Evolutionary conservation across 2,113 vertebrate genomes (phyloP), one percentile per base, ranked within the genome.

Genomic region (Megaptera novaeangliae): DNA sequence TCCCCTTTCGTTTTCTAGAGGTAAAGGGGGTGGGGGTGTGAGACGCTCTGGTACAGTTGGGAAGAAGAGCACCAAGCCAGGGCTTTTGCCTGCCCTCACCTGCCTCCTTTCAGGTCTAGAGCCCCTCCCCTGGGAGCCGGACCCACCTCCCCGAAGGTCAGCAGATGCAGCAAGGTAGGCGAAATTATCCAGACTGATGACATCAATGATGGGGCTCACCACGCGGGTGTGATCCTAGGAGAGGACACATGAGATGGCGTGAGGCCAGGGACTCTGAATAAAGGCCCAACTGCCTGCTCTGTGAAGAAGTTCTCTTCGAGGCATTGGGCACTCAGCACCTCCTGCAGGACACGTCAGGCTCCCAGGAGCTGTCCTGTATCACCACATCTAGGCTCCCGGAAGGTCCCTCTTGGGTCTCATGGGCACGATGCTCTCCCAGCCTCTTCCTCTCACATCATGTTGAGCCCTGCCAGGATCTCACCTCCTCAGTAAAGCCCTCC

Each of bases 181-280:
- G 89, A 99, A 99, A 98, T 99, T 99, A 97, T 99, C 99, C 99
- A 99, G 98, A 97, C 99, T 99, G 99, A 99, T 99, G 98, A 99
- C 99, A n/a, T 99, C 99, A 2, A 99, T 99, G 98, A 99, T 99
- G 94, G 99, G 99, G 98, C 99, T 99, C 97, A 99, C 99, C 69
- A 99, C 99, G 3, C 99, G 99, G 0, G 99, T 99, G 95, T 99
- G 99, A 98, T 99, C 99, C 99, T 99, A 98, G 96, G 55, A 90
- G 69, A 89, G 71, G 93, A 85, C 74, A 95, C 3, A 68, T 0
- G 13, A 86, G 8, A 94, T 20, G 69, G 71, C 1, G 8, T 89
- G 59, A 74, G 12, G 55, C 12, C 77, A 81, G 75, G 39, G 61
- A 69, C 31, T 52, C 55, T n/a, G 74, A 55, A 77, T 8, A 88